These are phyloP conservation scores for Scaptomyza parva DNA, from an alignment of 2,888 invertebrate species.

Conservation along the genomic window DNA sequence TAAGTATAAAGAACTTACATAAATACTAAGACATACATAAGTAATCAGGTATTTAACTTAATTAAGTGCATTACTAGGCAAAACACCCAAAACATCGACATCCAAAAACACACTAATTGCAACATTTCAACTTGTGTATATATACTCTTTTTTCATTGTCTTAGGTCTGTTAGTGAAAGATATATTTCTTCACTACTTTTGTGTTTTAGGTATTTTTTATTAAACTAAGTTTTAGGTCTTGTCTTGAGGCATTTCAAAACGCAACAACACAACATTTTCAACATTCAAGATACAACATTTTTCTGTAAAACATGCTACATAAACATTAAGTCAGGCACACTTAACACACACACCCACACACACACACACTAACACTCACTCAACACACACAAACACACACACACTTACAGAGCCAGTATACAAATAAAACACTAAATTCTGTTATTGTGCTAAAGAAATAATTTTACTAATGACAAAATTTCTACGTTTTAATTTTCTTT, in stretches of 20 bases:
- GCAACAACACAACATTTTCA: constrained; percentile 10
- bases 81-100: constrained; percentile 24
- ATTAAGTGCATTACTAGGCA: constrained; percentile 53
- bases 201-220: constrained; percentile 27
- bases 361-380: constrained; percentile 23
- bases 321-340: constrained; percentile 51
- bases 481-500: constrained; percentile 67
- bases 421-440: constrained; percentile 30
- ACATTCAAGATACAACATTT: constrained; percentile 20
- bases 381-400: constrained; percentile 40
- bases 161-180: constrained; percentile 26
- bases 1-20: constrained; percentile 66
- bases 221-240: constrained; percentile 44
- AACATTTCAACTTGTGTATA: constrained; percentile 25
- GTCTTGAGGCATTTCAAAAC: constrained; percentile 29
- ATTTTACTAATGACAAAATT: constrained; percentile 74
- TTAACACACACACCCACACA: constrained; percentile 20
- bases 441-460: constrained; percentile 41
- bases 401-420: constrained; percentile 32
- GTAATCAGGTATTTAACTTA: constrained; percentile 70
- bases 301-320: constrained; percentile 27
- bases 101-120: constrained; percentile 39
- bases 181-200: constrained; percentile 4
- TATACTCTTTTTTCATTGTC: not conserved
- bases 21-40: constrained; percentile 57